Evolutionary conservation across 2,113 vertebrate species (phyloP), one percentile per base, ranked within the genome.

Genomic region (Xiphophorus couchianus): DNA sequence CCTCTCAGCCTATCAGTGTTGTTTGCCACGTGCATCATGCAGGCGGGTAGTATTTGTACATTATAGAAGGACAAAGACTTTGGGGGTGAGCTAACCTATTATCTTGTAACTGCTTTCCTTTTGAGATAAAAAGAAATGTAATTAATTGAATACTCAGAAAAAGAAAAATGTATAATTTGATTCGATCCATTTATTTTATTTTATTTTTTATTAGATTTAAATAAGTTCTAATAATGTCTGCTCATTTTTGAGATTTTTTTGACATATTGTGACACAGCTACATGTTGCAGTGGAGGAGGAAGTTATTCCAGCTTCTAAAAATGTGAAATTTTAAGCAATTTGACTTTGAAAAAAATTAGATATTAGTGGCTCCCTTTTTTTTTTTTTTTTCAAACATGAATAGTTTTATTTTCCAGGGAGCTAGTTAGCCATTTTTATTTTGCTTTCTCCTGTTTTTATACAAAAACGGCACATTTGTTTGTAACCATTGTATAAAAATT

Each of bases 1-100:
- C 86, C 85, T 92, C 88, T 90, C 84, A 76, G 92, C 91, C 93
- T 92, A 89, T 92, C 93, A 94, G 94, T 94, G 94, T 94, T 94
- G 90, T 91, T 93, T 85, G 91, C 90, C 86, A 78, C 83, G 86
- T 80, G 90, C 90, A 86, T 83, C 90, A 76, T 91, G 89, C 93
- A 90, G 91, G 86, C 83, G 87, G 91, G 89, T 91, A 84, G 89
- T 93, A 86, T 94, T 58, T 95, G 93, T 94, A 94, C 91, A 94
- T 90, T 90, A 94, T 88, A 91, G 90, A 91, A 84, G 89, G 93
- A 94, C 92, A 89, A 86, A 89, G 83, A 90, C 90, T 90, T 58
- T 84, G 81, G 82, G 82, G 84, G 61, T 54, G 84, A 81, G 74
- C 84, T 88, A 84, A 68, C 85, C 51, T 89, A 80, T 72, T 84